A percentile compares a stretch with the other conserved stretches of the same genome.
Conservation (phyloP, 1,140 invertebrate species). For the Drosophila parabipectinata region DNA sequence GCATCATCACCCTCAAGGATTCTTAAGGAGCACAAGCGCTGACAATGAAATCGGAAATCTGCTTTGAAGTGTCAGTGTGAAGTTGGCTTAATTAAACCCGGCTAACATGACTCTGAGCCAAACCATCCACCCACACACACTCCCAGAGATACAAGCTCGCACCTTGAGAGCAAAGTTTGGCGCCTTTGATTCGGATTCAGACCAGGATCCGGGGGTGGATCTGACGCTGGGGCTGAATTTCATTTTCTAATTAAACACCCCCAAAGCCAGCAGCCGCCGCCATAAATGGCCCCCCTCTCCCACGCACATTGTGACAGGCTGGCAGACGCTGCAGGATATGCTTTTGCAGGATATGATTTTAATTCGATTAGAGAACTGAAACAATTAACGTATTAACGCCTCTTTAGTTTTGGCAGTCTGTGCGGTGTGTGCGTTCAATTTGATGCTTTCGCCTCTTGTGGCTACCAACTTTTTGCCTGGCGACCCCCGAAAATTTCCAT, state of each 20-base stretch:
- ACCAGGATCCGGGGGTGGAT: slow-evolving; percentile 21
- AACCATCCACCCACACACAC: slow-evolving; percentile 24
- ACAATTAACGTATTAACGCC: slow-evolving; percentile 84
- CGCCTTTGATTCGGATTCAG: slow-evolving; percentile 46
- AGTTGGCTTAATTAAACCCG: slow-evolving; percentile 80
- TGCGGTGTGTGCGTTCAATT: slow-evolving; percentile 57
- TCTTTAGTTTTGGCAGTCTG: slow-evolving; percentile 66
- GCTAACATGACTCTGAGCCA: slow-evolving; percentile 28
- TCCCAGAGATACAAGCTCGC: slow-evolving; percentile 34
- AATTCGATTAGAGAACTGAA: slow-evolving; percentile 83
- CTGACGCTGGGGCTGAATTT: slow-evolving; percentile 61
- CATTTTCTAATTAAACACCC: slow-evolving; percentile 80
- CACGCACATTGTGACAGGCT: slow-evolving; percentile 20
- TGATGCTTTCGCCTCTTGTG: slow-evolving; percentile 59
- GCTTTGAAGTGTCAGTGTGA: slow-evolving; percentile 82
- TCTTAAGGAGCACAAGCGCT: neutral
- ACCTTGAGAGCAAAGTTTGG: slow-evolving; percentile 75
- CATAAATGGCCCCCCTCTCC: slow-evolving; percentile 15
- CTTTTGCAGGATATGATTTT: slow-evolving; percentile 75
- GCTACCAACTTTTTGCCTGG: slow-evolving; percentile 50
- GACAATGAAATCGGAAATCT: slow-evolving; percentile 52
- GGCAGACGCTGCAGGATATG: slow-evolving; percentile 68
- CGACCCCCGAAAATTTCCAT: slow-evolving; percentile 33
- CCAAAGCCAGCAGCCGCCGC: slow-evolving; percentile 49
- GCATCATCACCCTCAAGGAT: neutral